Evolutionary conservation across 2,888 invertebrate genomes (phyloP).

Genomic region (Thymelicus sylvestris): DNA sequence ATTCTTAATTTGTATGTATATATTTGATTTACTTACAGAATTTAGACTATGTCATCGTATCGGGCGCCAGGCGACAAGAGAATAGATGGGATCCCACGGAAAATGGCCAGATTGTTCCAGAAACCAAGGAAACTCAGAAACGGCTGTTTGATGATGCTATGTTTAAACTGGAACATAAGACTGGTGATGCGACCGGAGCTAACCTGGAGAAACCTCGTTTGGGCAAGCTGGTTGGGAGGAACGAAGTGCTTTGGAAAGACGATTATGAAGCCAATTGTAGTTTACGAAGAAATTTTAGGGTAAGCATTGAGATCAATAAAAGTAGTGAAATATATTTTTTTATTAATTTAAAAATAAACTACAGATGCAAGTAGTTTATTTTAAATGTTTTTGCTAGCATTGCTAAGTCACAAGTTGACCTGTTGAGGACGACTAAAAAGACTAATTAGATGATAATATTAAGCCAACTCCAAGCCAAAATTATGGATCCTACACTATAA

Average conservation of each 20-base stretch:
- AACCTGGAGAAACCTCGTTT: constrained; percentile 90
- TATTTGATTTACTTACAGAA: constrained; percentile 86
- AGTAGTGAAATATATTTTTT: background rate
- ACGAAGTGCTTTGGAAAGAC: constrained; percentile 94
- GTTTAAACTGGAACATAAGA: constrained; percentile 98
- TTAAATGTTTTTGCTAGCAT: no score
- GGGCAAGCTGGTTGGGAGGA: constrained; percentile 90
- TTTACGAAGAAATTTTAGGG: constrained; percentile 93
- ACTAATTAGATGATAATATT: no score
- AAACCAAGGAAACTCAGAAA: constrained; percentile 95
- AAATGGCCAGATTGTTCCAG: constrained; percentile 96
- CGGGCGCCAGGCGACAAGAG: constrained; percentile 98
- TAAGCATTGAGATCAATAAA: constrained; percentile 65
- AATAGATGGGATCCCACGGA: constrained; percentile 99
- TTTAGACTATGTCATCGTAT: constrained; percentile 97
- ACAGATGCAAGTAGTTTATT: no score
- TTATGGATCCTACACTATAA: no score
- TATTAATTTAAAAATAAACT: background rate
- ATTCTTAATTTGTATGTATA: no score
- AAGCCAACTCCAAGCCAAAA: no score
- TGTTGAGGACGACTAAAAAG: no score
- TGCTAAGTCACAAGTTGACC: no score
- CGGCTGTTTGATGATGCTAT: constrained; percentile 97
- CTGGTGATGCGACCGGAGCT: constrained; percentile 89
- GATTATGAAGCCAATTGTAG: constrained; percentile 96